Percentiles rank a stretch among this genome's conserved stretches.
Conservation (phyloP, 1,140 invertebrate species). For the Ylistrum balloti region DNA sequence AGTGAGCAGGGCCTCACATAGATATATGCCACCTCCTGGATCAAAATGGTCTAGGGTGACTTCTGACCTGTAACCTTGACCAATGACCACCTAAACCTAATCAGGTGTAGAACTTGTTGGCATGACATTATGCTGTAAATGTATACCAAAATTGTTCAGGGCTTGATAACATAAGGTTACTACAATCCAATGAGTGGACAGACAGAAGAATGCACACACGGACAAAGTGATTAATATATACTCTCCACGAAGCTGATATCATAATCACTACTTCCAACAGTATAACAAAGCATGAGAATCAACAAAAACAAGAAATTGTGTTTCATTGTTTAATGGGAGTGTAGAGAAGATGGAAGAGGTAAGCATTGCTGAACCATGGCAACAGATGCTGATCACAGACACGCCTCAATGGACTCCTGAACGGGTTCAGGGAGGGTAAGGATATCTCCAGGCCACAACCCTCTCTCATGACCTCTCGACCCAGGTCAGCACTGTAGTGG, state of each 20-base stretch:
- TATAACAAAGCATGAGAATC: neutral
- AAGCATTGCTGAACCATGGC: slow-evolving; percentile 75
- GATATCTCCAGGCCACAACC: slow-evolving; percentile 58
- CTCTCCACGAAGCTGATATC: neutral
- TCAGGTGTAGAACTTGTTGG: too few relatives aligned
- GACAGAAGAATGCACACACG: neutral
- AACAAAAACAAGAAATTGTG: neutral
- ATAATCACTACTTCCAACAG: neutral
- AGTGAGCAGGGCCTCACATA: too few relatives aligned
- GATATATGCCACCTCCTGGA: too few relatives aligned
- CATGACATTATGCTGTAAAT: too few relatives aligned
- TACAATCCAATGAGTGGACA: too few relatives aligned
- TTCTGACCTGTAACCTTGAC: too few relatives aligned
- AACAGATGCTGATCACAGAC: slow-evolving; percentile 68
- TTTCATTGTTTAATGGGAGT: slow-evolving; percentile 25
- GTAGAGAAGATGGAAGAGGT: slow-evolving; percentile 60
- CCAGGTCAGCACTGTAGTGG: slow-evolving; percentile 69
- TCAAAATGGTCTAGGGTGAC: too few relatives aligned
- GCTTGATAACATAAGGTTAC: too few relatives aligned
- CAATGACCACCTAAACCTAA: too few relatives aligned
- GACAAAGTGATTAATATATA: neutral
- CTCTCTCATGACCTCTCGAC: slow-evolving; percentile 53
- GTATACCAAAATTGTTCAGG: too few relatives aligned
- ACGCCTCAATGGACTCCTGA: slow-evolving; percentile 71
- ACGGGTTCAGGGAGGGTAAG: slow-evolving; percentile 69